Conservation (phyloP, 2,888 invertebrate genomes). For the Acrocyrtus sp. region DNA sequence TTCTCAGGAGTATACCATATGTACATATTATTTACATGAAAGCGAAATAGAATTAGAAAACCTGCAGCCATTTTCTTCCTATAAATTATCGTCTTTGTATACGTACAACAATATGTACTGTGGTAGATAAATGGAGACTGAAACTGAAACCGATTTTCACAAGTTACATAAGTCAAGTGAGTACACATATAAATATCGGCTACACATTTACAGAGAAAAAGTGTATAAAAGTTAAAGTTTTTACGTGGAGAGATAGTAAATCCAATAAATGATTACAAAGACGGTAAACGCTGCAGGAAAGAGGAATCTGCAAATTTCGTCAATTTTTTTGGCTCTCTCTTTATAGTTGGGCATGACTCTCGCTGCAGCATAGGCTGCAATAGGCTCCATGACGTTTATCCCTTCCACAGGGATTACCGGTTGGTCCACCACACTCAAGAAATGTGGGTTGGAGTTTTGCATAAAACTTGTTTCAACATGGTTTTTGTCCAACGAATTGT, state of each 20-base stretch:
- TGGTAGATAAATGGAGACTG: no score
- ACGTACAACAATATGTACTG: no score
- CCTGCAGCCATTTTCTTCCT: no score
- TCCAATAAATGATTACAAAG: slow-evolving; percentile 69
- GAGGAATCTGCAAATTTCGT: slow-evolving; percentile 67
- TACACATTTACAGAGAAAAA: slow-evolving; percentile 1
- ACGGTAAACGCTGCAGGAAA: slow-evolving; percentile 68
- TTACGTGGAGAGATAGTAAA: slow-evolving; percentile 65
- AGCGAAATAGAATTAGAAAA: no score
- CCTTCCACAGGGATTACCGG: slow-evolving; percentile 57
- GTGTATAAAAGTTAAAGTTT: slow-evolving; percentile 19
- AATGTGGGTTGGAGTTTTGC: slow-evolving; percentile 49
- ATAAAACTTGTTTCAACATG: slow-evolving; percentile 58
- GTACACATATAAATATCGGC: no score
- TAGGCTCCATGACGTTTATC: slow-evolving; percentile 57
- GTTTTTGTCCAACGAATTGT: slow-evolving; percentile 51
- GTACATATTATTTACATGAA: no score
- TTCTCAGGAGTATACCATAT: no score
- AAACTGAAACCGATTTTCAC: no score
- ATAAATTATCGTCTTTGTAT: slow-evolving; percentile 6
- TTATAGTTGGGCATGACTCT: slow-evolving; percentile 52
- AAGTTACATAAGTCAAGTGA: no score
- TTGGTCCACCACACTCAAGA: slow-evolving; percentile 53
- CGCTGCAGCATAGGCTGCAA: slow-evolving; percentile 42
- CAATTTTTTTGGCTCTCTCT: slow-evolving; percentile 66